Evolutionary conservation across 2,797 vertebrate genomes (phyloP).

Genomic region (Craterocephalus amniculus): DNA sequence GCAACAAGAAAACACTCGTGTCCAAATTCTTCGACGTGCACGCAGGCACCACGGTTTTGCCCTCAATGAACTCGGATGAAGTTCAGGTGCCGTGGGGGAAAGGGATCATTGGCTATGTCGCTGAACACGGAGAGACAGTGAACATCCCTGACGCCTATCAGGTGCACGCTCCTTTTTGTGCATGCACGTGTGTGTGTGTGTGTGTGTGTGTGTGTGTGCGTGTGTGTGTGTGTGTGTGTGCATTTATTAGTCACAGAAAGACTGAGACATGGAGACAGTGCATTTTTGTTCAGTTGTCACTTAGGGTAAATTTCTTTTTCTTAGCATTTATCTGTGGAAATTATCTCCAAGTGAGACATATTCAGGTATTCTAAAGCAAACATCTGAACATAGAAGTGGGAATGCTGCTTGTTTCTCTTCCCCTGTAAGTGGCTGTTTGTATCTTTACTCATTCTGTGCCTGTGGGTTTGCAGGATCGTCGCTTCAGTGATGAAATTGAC

Average conservation of each 20-base stretch:
- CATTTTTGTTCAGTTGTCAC: constrained; percentile 26
- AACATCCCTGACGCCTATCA: constrained; percentile 98
- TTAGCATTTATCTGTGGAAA: not conserved
- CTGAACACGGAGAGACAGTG: constrained; percentile 96
- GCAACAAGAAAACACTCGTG: constrained; percentile 94
- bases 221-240: constrained; percentile 14
- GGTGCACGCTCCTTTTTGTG: constrained; percentile 81
- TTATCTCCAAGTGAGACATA: not conserved
- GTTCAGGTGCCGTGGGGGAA: constrained; percentile 99
- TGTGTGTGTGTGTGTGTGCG: constrained; percentile 13
- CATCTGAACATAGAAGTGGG: constrained; percentile 14
- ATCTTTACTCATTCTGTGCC: constrained; percentile 27
- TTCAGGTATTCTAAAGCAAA: not conserved
- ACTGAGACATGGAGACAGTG: constrained; percentile 17
- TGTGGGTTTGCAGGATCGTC: constrained; percentile 86
- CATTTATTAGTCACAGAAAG: constrained; percentile 41
- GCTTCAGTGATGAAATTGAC: constrained; percentile 99
- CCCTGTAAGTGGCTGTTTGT: constrained; percentile 22
- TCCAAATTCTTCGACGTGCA: constrained; percentile 99
- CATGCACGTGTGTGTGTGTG: constrained; percentile 36
- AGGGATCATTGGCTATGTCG: constrained; percentile 97
- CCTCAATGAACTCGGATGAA: constrained; percentile 92
- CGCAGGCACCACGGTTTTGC: constrained; percentile 93
- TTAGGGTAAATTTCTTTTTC: not conserved
- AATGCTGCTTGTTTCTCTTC: not conserved